Base-by-base conservation (phyloP, 2,797 vertebrate species). In the Gorsachius magnificus region DNA sequence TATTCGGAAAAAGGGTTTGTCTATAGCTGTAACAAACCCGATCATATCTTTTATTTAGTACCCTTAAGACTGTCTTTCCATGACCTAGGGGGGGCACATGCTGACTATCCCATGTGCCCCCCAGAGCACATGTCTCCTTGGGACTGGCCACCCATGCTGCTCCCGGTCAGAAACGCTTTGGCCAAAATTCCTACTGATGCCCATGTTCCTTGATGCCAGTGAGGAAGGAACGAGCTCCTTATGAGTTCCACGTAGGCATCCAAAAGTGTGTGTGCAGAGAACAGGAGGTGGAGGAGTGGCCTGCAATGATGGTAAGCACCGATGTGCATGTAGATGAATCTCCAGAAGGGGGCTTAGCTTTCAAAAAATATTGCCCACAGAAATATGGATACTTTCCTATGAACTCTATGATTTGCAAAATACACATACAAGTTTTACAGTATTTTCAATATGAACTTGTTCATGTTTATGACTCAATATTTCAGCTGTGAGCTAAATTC, bases 391-490 rank as follows among this genome's bases (percentile, higher is more conserved):
- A 20, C 33, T 80, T 83, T 22, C 57, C 25, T 36, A 9, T 33
- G 71, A 89, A 35, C 36, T 91, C 43, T 51, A 9, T 76, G 68
- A 89, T 87, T 85, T 93, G 7, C 36, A 79, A 92, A 94, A 75
- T 38, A 61, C 11, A 33, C 51, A 26, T 60, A 16, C 12, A 50
- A 89, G 33, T 45, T 79, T 87, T 88, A 53, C 41, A n/a, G 76
- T 82, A 72, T 90, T 96, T 96, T 91, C 85, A 93, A 13, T 11
- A 74, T 53, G 61, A 90, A 35, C 51, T 16, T n/a, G 24, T 74
- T 90, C 51, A 12, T 76, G 84, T 69, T 89, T 95, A 87, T 93
- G 89, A 77, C 77, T 58, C 46, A 51, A 72, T 61, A 93, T 95
- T 96, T 51, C 60, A 81, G 7, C 6, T 18, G 15, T 50, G 56